Conservation (phyloP, 2,888 invertebrate species). For the Timema cristinae region DNA sequence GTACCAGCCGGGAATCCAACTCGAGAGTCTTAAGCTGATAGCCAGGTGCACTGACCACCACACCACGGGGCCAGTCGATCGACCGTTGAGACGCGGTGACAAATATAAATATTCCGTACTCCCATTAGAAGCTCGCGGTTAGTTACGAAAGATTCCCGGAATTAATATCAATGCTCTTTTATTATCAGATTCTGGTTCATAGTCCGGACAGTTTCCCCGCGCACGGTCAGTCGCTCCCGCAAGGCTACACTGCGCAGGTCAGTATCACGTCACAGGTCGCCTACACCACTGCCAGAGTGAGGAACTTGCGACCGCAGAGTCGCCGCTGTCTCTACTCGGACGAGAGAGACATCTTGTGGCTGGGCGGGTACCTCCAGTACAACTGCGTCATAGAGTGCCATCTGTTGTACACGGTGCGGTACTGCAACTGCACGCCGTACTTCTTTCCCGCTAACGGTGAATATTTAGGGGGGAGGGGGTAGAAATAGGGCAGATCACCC, state of each 20-base stretch:
- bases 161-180: too few species aligned
- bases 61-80: too few species aligned
- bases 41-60: too few species aligned
- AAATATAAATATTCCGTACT: too few species aligned
- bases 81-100: too few species aligned
- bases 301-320: background rate
- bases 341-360: conserved; percentile 11
- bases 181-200: background rate
- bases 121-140: too few species aligned
- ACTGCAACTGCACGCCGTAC: conserved; percentile 17
- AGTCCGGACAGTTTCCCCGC: conserved; percentile 10
- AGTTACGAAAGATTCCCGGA: too few species aligned
- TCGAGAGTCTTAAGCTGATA: too few species aligned
- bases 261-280: conserved; percentile 1
- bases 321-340: conserved; percentile 4
- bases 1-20: too few species aligned
- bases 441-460: conserved; percentile 5
- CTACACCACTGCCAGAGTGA: conserved; percentile 11
- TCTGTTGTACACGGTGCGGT: conserved; percentile 2
- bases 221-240: background rate
- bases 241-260: background rate
- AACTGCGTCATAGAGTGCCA: conserved; percentile 12
- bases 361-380: conserved; percentile 9
- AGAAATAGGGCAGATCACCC: too few species aligned
- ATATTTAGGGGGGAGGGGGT: background rate